Conservation (phyloP, 37 sponge, comb jelly and placozoan species). For the Beroe ovata region DNA sequence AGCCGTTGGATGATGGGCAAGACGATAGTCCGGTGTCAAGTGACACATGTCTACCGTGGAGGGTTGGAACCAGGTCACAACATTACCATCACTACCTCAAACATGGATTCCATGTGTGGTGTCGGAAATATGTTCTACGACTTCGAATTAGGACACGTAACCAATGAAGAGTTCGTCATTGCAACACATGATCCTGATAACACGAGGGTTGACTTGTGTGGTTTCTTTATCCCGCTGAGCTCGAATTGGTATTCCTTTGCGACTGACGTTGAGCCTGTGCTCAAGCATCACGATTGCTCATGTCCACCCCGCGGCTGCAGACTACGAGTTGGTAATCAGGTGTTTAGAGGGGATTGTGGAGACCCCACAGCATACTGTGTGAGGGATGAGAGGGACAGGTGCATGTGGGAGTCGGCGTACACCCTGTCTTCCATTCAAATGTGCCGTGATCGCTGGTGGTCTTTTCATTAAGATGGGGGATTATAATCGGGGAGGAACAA, state of each 20-base stretch:
- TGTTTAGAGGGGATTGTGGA: background rate
- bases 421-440: background rate
- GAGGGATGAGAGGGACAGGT: constrained; percentile 11
- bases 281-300: constrained; percentile 39
- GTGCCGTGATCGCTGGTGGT: background rate
- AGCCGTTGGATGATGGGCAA: background rate
- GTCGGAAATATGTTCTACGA: background rate
- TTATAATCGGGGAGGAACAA: too few relatives aligned
- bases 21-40: background rate
- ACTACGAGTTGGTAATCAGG: constrained; percentile 2
- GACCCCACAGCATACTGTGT: constrained; percentile 23
- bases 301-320: background rate
- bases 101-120: constrained; percentile 65
- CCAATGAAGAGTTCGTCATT: background rate
- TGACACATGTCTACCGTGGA: constrained; percentile 2
- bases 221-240: background rate
- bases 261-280: constrained; percentile 11
- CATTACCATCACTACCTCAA: background rate
- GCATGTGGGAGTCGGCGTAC: background rate
- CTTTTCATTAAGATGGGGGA: too few relatives aligned
- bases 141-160: background rate
- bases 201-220: background rate
- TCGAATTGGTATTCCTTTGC: background rate
- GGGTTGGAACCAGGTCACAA: background rate
- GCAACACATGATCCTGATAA: background rate